Evolutionary conservation across 1,140 invertebrate species (phyloP).

Genomic region (Ceratosolen fusciceps): DNA sequence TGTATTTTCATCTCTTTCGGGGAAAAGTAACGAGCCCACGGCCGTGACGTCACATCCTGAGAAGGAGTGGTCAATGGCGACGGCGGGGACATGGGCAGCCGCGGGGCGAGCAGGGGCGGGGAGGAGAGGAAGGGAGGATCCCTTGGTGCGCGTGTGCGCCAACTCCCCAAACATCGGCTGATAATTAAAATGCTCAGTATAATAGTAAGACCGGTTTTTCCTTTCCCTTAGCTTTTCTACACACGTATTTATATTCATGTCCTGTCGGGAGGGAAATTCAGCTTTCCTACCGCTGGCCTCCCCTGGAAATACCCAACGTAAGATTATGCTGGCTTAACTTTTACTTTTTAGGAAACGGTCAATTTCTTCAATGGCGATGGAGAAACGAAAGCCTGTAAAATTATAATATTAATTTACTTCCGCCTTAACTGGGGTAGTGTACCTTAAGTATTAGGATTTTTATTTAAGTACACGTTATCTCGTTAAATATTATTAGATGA

Average conservation of each 20-base stretch:
- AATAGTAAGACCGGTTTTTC: not conserved
- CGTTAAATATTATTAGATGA: too few relatives aligned
- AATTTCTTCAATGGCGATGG: not conserved
- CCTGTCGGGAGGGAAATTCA: not conserved
- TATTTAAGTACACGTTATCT: too few relatives aligned
- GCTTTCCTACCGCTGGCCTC: too few relatives aligned
- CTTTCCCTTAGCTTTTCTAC: not conserved
- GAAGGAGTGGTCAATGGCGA: not conserved
- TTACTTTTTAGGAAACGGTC: not conserved
- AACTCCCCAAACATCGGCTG: too few relatives aligned
- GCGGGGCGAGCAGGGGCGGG: too few relatives aligned
- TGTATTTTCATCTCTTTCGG: not conserved
- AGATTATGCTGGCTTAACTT: not conserved
- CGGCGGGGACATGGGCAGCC: not conserved
- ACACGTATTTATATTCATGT: not conserved
- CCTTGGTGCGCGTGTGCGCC: not conserved
- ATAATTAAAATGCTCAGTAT: conserved; percentile 24
- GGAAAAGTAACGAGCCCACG: not conserved
- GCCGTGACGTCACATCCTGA: not conserved
- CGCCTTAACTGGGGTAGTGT: too few relatives aligned
- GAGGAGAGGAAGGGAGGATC: not conserved
- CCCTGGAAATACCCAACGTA: not conserved
- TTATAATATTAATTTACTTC: too few relatives aligned
- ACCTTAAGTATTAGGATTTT: too few relatives aligned
- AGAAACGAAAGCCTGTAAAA: not conserved